Conservation (phyloP, 2,113 vertebrate genomes). For the Crypturellus undulatus region DNA sequence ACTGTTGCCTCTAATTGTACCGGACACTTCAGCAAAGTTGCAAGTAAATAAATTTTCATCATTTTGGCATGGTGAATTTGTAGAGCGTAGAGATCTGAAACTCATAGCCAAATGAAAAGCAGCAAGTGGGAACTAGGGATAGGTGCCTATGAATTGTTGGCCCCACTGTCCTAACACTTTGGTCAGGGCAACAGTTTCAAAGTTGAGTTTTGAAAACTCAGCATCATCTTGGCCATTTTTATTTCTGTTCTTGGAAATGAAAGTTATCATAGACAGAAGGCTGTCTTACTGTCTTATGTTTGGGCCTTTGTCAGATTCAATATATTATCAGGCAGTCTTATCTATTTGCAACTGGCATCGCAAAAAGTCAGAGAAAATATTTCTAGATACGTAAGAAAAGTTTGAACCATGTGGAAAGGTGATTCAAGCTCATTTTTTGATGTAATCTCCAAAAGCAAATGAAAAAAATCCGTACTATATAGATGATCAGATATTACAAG, state of each 20-base stretch:
- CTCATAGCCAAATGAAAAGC: background rate
- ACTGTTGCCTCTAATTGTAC: background rate
- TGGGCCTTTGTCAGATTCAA: background rate
- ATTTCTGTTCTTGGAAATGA: background rate
- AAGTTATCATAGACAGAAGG: background rate
- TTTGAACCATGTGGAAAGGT: background rate
- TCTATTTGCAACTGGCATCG: background rate
- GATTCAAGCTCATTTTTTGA: background rate
- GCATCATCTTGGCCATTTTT: background rate
- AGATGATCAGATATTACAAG: background rate
- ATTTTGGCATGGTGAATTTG: background rate
- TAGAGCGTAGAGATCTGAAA: background rate
- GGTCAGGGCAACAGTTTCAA: background rate
- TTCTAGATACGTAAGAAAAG: background rate
- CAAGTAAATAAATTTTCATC: background rate
- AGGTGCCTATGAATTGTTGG: background rate
- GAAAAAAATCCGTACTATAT: background rate
- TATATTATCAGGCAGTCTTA: background rate
- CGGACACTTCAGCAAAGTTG: background rate
- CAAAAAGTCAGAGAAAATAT: background rate
- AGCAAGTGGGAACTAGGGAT: background rate
- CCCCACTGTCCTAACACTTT: rapidly evolving
- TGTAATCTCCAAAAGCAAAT: background rate
- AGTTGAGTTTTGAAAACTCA: background rate
- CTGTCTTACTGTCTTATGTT: background rate